These are phyloP conservation scores for Diogma glabrata DNA, from an alignment of 2,888 invertebrate genomes.

Conservation along the genomic window DNA sequence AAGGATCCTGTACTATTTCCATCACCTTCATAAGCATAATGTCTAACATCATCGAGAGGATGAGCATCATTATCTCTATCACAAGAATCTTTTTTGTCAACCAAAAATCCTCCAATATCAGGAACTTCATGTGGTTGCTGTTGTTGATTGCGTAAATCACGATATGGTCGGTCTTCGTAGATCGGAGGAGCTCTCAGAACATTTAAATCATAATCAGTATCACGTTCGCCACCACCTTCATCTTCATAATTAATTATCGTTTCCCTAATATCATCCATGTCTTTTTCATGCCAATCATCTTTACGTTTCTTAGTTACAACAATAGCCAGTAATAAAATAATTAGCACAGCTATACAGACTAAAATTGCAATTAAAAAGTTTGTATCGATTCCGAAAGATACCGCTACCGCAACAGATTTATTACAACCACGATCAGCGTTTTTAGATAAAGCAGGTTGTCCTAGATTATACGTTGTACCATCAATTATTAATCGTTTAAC, in stretches of 20 bases:
- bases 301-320: slow-evolving; percentile 81
- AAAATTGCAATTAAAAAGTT: slow-evolving; percentile 84
- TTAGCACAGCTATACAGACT: slow-evolving; percentile 66
- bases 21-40: slow-evolving; percentile 96
- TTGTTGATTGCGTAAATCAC: slow-evolving; percentile 27
- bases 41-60: slow-evolving; percentile 92
- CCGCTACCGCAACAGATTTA: slow-evolving; percentile 58
- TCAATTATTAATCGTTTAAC: slow-evolving; percentile 84
- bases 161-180: slow-evolving; percentile 36
- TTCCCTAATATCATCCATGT: slow-evolving; percentile 91
- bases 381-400: slow-evolving; percentile 71
- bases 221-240: slow-evolving; percentile 96
- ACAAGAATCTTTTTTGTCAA: slow-evolving; percentile 77
- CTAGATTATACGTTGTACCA: slow-evolving; percentile 79
- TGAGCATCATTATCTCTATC: slow-evolving; percentile 85
- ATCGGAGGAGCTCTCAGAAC: slow-evolving; percentile 35
- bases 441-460: slow-evolving; percentile 58
- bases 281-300: slow-evolving; percentile 78
- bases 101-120: slow-evolving; percentile 82
- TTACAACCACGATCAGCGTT: slow-evolving; percentile 67
- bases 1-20: slow-evolving; percentile 87
- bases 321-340: slow-evolving; percentile 75
- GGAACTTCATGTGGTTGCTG: slow-evolving; percentile 44
- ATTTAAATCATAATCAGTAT: slow-evolving; percentile 49
- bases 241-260: slow-evolving; percentile 97